phyloP scores from a whole-genome alignment of 2,888 invertebrate genomes.

The Chrysopilus asiliformis region DNA sequence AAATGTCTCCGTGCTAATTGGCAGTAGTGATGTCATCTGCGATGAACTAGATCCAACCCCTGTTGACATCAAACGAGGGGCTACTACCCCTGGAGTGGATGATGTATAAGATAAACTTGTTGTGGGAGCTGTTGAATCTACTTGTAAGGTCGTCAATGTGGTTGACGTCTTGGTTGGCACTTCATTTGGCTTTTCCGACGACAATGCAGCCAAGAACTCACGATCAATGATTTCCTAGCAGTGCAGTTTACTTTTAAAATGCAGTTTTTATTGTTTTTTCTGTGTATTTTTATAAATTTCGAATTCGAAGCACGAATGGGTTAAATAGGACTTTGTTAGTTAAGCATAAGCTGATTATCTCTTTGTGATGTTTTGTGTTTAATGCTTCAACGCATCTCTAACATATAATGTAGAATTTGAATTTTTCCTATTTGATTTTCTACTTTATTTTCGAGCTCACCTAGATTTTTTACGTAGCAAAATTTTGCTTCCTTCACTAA shows the following conservation, averaged over 20 bases:
- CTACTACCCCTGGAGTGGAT: too few species aligned
- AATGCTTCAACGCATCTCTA: too few species aligned
- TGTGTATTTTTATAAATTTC: neutral
- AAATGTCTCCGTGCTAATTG: too few species aligned
- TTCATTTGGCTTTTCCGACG: conserved; percentile 30
- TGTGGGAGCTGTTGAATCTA: neutral
- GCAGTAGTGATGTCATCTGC: too few species aligned
- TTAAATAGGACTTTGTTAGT: too few species aligned
- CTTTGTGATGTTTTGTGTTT: too few species aligned
- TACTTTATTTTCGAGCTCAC: conserved; percentile 1
- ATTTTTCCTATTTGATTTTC: neutral
- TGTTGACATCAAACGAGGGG: too few species aligned
- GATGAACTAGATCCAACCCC: neutral
- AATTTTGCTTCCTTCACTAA: conserved; percentile 2
- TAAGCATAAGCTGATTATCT: too few species aligned
- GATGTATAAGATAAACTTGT: neutral
- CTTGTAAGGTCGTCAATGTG: conserved; percentile 5
- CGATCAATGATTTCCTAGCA: conserved; percentile 33
- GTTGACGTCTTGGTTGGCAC: conserved; percentile 9
- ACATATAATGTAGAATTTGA: neutral
- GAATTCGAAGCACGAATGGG: too few species aligned
- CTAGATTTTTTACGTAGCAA: conserved; percentile 12
- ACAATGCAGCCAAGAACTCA: conserved; percentile 35
- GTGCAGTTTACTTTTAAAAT: too few species aligned
- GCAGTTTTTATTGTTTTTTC: neutral